Percentiles rank a stretch among this genome's conserved stretches.
phyloP scores from a whole-genome alignment of 2,888 invertebrate species.

The Hemistola chrysoprasaria region DNA sequence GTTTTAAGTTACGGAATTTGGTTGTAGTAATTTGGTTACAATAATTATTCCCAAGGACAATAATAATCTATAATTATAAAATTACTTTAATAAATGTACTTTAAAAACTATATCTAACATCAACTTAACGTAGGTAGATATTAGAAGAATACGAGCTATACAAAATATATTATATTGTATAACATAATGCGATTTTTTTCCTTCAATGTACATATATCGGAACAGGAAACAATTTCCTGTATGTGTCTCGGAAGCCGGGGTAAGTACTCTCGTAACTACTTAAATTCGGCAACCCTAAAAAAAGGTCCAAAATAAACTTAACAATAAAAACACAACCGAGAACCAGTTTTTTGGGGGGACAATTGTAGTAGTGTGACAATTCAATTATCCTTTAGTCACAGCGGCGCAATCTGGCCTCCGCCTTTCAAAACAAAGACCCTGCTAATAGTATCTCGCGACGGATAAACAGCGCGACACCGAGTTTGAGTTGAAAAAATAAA shows the following conservation, averaged over 20 bases:
- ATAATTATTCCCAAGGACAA: too few relatives aligned
- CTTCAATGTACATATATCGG: not conserved
- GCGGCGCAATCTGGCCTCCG: conserved; percentile 66
- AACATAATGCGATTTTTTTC: too few relatives aligned
- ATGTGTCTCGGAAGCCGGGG: not conserved
- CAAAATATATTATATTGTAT: too few relatives aligned
- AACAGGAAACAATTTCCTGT: not conserved
- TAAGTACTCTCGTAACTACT: conserved; percentile 10
- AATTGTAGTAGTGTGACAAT: conserved; percentile 59
- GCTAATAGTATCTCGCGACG: conserved; percentile 71
- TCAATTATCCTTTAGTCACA: conserved; percentile 67
- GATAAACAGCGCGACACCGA: conserved; percentile 73
- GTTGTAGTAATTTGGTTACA: too few relatives aligned
- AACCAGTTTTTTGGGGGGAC: conserved; percentile 35
- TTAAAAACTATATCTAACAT: too few relatives aligned
- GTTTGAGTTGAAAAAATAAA: conserved; percentile 79
- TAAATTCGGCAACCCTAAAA: conserved; percentile 17
- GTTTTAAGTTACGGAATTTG: conserved; percentile 1
- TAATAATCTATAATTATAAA: too few relatives aligned
- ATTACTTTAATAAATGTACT: too few relatives aligned
- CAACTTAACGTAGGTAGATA: too few relatives aligned
- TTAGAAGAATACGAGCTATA: too few relatives aligned
- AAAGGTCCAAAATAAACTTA: conserved; percentile 25
- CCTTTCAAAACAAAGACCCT: conserved; percentile 72
- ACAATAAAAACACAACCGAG: conserved; percentile 31